Evolutionary conservation across 2,888 invertebrate genomes (phyloP).

Genomic region (Aphodius granarius): DNA sequence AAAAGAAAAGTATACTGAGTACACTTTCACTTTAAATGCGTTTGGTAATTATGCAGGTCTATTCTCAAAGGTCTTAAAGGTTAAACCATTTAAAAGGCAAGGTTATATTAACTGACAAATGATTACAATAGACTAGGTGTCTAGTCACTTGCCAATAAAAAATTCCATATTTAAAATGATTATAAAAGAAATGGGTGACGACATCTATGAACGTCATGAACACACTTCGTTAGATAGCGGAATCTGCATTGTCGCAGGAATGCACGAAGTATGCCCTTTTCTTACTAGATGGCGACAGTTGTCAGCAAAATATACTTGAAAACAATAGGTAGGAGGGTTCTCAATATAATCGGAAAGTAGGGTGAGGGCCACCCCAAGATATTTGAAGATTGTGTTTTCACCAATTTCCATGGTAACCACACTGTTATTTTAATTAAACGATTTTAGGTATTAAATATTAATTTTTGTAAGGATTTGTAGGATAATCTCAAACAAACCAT

Average conservation of each 20-base stretch:
- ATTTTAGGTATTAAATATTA: too few species aligned
- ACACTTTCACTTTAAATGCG: not conserved
- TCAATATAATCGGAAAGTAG: too few species aligned
- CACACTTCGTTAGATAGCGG: too few species aligned
- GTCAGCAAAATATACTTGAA: too few species aligned
- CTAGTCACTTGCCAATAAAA: not conserved
- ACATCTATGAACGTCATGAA: not conserved
- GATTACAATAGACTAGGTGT: not conserved
- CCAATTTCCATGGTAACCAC: too few species aligned
- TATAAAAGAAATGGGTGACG: not conserved
- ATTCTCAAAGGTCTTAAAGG: not conserved
- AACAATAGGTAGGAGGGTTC: too few species aligned
- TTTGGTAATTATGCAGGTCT: not conserved
- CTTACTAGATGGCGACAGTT: not conserved
- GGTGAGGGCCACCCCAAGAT: too few species aligned
- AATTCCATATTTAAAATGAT: not conserved
- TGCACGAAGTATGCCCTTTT: not conserved
- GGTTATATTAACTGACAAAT: not conserved
- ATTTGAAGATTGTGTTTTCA: too few species aligned
- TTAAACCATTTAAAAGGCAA: not conserved
- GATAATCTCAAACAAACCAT: too few species aligned
- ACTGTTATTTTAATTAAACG: too few species aligned
- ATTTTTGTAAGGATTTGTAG: too few species aligned
- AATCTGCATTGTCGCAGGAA: too few species aligned
- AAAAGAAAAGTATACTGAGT: not conserved